A percentile compares a stretch with the other conserved stretches of the same genome.
Conservation (phyloP, 2,797 vertebrate genomes). For the Morus bassanus region DNA sequence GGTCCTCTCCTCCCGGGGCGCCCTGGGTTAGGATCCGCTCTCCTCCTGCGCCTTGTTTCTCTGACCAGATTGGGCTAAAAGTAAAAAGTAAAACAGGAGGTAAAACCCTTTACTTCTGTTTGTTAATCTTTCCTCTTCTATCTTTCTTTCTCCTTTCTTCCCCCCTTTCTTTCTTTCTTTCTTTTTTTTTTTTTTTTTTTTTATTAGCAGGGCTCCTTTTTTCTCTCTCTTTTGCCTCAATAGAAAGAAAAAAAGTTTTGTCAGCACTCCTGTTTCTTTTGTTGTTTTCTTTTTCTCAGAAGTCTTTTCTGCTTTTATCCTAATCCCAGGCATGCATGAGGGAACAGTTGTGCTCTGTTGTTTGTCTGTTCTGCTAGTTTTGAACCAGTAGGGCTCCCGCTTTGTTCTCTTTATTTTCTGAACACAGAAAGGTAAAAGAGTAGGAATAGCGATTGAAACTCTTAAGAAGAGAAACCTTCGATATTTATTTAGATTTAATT, state of each 20-base stretch:
- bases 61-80: slow-evolving; percentile 58
- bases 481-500: slow-evolving; percentile 83
- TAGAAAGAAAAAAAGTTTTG: slow-evolving; percentile 95
- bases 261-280: slow-evolving; percentile 96
- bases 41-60: slow-evolving; percentile 41
- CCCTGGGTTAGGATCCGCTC: neutral
- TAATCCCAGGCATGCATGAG: slow-evolving; percentile 99
- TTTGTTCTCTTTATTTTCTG: slow-evolving; percentile 96
- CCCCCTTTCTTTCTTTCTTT: neutral
- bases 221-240: slow-evolving; percentile 85
- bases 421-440: slow-evolving; percentile 97
- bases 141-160: slow-evolving; percentile 74
- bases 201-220: slow-evolving; percentile 81
- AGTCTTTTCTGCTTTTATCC: slow-evolving; percentile 96
- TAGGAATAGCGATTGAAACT: slow-evolving; percentile 90
- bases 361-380: slow-evolving; percentile 99
- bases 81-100: slow-evolving; percentile 73
- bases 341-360: slow-evolving; percentile 98
- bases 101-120: slow-evolving; percentile 86
- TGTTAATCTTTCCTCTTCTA: slow-evolving; percentile 85
- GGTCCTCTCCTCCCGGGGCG: neutral
- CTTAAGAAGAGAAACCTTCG: slow-evolving; percentile 87
- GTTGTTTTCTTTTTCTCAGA: slow-evolving; percentile 93
- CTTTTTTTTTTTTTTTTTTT: slow-evolving; percentile 48
- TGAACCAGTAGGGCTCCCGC: slow-evolving; percentile 92